Evolutionary conservation across 2,797 vertebrate species (phyloP).

Genomic region (Vultur gryphus): DNA sequence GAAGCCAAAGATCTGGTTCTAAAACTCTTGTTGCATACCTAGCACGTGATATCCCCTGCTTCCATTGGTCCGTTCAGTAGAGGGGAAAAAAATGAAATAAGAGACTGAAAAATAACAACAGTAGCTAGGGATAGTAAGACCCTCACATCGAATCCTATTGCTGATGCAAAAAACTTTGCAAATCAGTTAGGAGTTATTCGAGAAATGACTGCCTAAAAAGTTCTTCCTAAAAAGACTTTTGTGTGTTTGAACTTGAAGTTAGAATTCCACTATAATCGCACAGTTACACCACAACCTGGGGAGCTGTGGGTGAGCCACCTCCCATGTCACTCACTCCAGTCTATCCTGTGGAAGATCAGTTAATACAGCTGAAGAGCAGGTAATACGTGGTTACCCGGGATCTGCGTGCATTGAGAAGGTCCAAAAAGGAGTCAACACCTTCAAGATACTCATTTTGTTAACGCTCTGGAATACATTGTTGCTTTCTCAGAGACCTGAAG

Average conservation of each 20-base stretch:
- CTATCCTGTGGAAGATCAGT: not conserved
- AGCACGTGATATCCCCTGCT: accelerated
- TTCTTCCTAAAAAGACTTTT: not conserved
- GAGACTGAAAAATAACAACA: not conserved
- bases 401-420: not conserved
- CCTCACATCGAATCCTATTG: not conserved
- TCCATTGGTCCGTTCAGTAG: accelerated
- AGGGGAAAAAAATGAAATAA: not conserved
- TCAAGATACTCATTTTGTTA: not conserved
- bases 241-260: not conserved
- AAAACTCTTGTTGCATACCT: not conserved
- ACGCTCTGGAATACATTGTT: not conserved
- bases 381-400: not conserved
- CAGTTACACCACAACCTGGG: not conserved
- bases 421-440: not conserved
- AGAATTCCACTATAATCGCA: not conserved
- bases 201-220: not conserved
- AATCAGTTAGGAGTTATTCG: not conserved
- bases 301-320: not conserved
- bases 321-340: not conserved
- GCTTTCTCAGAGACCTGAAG: not conserved
- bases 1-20: not conserved
- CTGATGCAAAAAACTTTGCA: not conserved
- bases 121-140: too few relatives aligned
- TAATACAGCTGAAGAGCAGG: not conserved